Percentiles rank a stretch among this genome's conserved stretches.
phyloP scores from a whole-genome alignment of 2,797 vertebrate species.

The Phrynocephalus guinanensis region DNA sequence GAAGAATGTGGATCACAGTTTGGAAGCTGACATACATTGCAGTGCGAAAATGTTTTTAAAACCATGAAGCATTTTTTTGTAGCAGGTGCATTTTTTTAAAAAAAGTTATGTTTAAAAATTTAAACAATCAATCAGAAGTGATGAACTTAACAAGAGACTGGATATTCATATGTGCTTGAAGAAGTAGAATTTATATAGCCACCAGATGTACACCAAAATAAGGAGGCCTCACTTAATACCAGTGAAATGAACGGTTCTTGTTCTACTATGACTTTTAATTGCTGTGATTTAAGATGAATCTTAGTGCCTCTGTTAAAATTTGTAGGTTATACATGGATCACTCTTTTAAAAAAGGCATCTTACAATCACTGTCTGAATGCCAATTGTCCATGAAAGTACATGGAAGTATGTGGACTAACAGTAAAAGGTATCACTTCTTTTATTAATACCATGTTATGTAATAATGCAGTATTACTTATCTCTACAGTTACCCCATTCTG shows the following conservation, averaged over 20 bases:
- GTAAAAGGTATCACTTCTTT: neutral
- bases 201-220: neutral
- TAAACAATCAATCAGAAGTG: neutral
- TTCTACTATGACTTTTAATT: neutral
- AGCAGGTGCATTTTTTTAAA: neutral
- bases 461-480: neutral
- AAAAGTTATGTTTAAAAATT: neutral
- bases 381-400: neutral
- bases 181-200: too few relatives aligned
- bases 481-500: too few relatives aligned
- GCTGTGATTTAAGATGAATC: neutral
- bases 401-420: neutral
- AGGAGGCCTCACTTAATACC: neutral
- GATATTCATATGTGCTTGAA: too few relatives aligned
- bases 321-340: neutral
- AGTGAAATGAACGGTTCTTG: neutral
- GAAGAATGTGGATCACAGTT: conserved; percentile 7
- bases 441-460: neutral
- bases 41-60: neutral
- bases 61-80: neutral
- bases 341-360: neutral
- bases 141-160: too few relatives aligned
- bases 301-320: neutral
- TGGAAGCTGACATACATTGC: neutral
- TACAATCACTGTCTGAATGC: neutral